Evolutionary conservation across 2,888 invertebrate species (phyloP).

Genomic region (Polydrusus cervinus): DNA sequence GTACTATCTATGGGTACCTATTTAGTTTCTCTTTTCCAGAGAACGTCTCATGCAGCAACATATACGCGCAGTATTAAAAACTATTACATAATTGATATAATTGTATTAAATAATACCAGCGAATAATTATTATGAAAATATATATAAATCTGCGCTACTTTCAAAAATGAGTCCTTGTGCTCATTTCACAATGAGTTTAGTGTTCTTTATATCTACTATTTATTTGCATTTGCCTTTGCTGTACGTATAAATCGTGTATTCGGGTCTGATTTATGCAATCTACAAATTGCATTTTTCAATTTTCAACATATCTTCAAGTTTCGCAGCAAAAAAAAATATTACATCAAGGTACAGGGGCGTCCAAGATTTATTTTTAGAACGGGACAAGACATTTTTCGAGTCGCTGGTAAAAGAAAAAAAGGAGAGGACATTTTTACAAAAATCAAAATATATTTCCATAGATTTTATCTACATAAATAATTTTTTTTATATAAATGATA

Average conservation of each 20-base stretch:
- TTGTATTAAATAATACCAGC: conserved; percentile 38
- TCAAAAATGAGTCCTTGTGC: conserved; percentile 52
- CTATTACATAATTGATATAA: conserved; percentile 32
- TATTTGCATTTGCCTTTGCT: conserved; percentile 18
- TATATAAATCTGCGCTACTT: conserved; percentile 51
- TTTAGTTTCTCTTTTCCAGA: neutral
- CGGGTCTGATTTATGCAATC: conserved; percentile 24
- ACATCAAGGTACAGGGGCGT: neutral
- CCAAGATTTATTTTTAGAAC: too few relatives aligned
- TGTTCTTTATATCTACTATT: conserved; percentile 33
- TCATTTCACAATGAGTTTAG: conserved; percentile 46
- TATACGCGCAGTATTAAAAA: conserved; percentile 29
- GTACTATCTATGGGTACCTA: too few relatives aligned
- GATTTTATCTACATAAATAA: too few relatives aligned
- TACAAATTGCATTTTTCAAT: conserved; percentile 13
- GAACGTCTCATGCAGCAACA: conserved; percentile 9
- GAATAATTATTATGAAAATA: conserved; percentile 40
- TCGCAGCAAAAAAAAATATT: conserved; percentile 4
- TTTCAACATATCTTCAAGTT: conserved; percentile 13
- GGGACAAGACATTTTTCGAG: too few relatives aligned
- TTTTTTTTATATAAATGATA: too few relatives aligned
- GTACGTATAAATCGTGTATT: conserved; percentile 16
- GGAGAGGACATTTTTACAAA: too few relatives aligned
- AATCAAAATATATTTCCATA: too few relatives aligned
- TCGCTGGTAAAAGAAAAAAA: too few relatives aligned